Conservation (phyloP, 2,888 invertebrate genomes). For the Alentia gelatinosa region DNA sequence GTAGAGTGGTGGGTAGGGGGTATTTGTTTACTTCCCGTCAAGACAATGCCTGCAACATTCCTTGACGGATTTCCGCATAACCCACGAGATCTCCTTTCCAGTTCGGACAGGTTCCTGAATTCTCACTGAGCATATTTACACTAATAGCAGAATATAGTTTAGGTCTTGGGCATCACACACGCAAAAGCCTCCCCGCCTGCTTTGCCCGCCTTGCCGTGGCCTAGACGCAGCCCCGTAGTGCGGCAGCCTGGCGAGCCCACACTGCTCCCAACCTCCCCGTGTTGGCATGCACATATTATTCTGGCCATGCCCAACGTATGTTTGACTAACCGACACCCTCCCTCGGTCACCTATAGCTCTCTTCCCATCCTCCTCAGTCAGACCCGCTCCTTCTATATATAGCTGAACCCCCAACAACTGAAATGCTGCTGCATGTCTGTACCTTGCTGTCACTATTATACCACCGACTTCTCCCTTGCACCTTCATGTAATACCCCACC, state of each 20-base stretch:
- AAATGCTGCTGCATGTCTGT: no score
- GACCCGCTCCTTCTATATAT: neutral
- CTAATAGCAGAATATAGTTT: no score
- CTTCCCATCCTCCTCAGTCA: neutral
- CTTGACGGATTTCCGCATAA: slow-evolving; percentile 42
- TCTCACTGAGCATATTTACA: no score
- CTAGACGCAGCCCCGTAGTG: neutral
- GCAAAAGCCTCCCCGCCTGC: neutral
- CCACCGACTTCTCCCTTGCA: no score
- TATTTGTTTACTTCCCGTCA: neutral
- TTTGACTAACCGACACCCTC: neutral
- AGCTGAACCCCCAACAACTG: neutral
- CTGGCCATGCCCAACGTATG: neutral
- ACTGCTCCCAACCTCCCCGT: neutral
- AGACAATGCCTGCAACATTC: slow-evolving; percentile 33
- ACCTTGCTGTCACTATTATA: neutral
- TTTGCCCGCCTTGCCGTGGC: neutral
- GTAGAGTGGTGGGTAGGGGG: neutral
- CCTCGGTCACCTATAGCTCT: neutral
- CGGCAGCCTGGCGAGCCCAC: no score
- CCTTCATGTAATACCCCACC: no score
- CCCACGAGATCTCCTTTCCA: neutral
- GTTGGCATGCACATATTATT: neutral
- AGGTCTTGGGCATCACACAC: neutral
- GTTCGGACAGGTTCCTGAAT: neutral